phyloP scores from a whole-genome alignment of 2,797 vertebrate species.

The Nyctibius grandis region DNA sequence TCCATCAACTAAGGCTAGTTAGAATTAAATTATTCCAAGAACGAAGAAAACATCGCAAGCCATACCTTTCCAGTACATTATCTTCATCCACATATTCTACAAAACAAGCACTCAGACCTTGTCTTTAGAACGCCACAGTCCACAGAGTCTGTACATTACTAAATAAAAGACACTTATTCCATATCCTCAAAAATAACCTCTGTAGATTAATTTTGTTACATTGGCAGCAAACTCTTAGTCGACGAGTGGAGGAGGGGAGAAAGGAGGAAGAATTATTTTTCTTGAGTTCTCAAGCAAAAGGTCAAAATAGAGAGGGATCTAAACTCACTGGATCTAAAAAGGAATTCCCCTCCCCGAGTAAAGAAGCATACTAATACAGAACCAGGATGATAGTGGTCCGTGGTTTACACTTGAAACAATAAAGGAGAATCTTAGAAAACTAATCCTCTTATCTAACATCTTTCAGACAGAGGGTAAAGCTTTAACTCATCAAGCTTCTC shows the following conservation, averaged over 20 bases:
- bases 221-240: neutral
- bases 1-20: neutral
- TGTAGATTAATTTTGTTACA: neutral
- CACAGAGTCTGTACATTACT: neutral
- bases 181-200: neutral
- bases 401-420: neutral
- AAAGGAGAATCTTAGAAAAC: neutral
- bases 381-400: neutral
- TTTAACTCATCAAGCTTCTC: neutral
- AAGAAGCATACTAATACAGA: neutral
- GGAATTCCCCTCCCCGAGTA: neutral
- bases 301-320: neutral
- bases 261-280: neutral
- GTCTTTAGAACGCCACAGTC: neutral
- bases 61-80: neutral
- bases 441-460: neutral
- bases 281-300: neutral
- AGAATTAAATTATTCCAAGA: neutral
- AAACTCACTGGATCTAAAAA: neutral
- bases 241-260: neutral
- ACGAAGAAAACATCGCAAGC: neutral
- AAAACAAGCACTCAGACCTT: neutral
- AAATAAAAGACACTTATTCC: neutral
- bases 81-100: neutral
- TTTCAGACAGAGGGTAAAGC: neutral